Evolutionary conservation across 1,140 invertebrate genomes (phyloP).

Genomic region (Drosophila cardini): DNA sequence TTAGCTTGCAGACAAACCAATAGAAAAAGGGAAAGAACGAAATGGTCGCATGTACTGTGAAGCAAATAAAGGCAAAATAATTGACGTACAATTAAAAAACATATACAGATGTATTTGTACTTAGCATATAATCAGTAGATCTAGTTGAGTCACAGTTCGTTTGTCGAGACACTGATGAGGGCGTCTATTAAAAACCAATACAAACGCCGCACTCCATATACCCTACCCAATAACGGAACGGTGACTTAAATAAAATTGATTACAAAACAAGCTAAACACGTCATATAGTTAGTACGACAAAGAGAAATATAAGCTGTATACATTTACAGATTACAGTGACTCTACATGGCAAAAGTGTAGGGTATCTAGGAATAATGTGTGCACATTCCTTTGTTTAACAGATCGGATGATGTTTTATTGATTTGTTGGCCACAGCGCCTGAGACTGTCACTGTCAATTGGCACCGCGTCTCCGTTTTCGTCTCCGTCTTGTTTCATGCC

Average conservation of each 20-base stretch:
- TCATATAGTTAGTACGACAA: not conserved
- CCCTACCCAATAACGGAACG: not conserved
- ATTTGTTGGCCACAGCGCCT: slow-evolving; percentile 25
- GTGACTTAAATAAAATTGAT: not conserved
- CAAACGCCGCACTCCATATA: not conserved
- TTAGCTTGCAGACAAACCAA: slow-evolving; percentile 14
- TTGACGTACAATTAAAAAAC: slow-evolving; percentile 1
- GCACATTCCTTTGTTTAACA: not conserved
- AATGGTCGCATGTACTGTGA: not conserved
- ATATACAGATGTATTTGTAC: not conserved
- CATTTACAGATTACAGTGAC: not conserved
- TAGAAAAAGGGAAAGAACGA: slow-evolving; percentile 32
- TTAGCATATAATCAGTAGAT: slow-evolving; percentile 41
- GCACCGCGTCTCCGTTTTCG: no score
- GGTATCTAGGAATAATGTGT: not conserved
- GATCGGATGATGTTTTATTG: slow-evolving; percentile 35
- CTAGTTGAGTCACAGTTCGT: slow-evolving; percentile 48
- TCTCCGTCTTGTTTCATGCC: not conserved
- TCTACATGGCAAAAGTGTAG: not conserved
- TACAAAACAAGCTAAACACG: not conserved
- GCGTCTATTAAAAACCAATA: slow-evolving; percentile 14
- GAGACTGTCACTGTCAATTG: not conserved
- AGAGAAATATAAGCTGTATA: no score
- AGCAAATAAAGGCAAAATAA: not conserved
- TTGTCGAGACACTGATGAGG: slow-evolving; percentile 28